These are phyloP conservation scores for Ibycter americanus DNA, from an alignment of 2,797 vertebrate species.

Conservation along the genomic window DNA sequence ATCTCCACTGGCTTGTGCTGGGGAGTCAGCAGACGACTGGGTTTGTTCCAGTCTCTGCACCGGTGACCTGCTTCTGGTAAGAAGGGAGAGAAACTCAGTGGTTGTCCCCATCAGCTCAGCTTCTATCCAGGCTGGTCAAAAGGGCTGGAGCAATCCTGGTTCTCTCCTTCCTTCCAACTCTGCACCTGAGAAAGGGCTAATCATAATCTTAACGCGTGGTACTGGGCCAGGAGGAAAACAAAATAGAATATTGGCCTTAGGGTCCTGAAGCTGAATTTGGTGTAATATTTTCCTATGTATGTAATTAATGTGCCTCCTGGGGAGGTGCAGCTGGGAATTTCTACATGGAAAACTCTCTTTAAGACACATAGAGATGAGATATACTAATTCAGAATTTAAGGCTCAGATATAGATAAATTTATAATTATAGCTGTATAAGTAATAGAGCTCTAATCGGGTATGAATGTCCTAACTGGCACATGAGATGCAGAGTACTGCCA, in stretches of 20 bases:
- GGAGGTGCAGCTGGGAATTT: neutral
- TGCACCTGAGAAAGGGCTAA: neutral
- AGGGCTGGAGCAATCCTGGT: neutral
- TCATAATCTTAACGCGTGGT: neutral
- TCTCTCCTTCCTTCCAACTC: neutral
- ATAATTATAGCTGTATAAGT: conserved; percentile 25
- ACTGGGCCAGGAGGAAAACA: neutral
- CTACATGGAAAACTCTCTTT: neutral
- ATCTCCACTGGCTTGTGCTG: neutral
- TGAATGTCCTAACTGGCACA: neutral
- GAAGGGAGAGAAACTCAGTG: neutral
- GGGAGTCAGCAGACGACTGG: neutral
- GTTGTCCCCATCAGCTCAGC: neutral
- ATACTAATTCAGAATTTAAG: neutral
- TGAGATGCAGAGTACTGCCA: neutral
- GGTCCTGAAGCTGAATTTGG: neutral
- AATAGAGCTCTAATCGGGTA: neutral
- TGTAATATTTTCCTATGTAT: neutral
- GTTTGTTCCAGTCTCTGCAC: neutral
- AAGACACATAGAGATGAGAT: neutral
- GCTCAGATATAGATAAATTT: neutral
- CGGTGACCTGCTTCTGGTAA: neutral
- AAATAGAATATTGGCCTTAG: neutral
- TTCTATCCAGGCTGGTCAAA: neutral
- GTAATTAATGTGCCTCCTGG: neutral